A percentile compares a stretch with the other conserved stretches of the same genome.
These are phyloP conservation scores for Intellagama lesueurii DNA, from an alignment of 2,797 vertebrate species.

Conservation along the genomic window DNA sequence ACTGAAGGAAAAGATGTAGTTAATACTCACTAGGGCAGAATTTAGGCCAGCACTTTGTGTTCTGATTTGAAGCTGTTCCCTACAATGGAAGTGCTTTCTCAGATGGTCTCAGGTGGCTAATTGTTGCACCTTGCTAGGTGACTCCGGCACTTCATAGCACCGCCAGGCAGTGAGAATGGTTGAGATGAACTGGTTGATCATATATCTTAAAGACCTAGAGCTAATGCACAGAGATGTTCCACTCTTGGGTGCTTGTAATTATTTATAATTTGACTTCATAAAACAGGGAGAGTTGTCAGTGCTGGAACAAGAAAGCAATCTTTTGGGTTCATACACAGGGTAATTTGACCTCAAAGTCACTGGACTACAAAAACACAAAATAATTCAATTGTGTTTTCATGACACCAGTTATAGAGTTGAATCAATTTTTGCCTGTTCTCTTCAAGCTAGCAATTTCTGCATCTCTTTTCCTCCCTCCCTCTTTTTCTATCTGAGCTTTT, in stretches of 20 bases:
- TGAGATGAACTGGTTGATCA: not conserved
- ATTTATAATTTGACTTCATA: conserved; percentile 23
- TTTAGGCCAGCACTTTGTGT: not conserved
- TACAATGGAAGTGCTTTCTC: not conserved
- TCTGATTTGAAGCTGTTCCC: not conserved
- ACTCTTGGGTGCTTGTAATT: not conserved
- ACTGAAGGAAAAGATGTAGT: not conserved
- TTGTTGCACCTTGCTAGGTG: not conserved
- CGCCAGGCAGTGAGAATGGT: not conserved
- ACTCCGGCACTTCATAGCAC: not conserved
- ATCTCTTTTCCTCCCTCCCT: rapidly evolving
- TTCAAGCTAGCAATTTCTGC: rapidly evolving
- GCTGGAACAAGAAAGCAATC: not conserved
- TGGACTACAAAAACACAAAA: conserved; percentile 23
- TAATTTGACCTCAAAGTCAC: conserved; percentile 7
- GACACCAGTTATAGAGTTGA: not conserved
- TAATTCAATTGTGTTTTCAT: not conserved
- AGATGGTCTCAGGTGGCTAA: too few relatives aligned
- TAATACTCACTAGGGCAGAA: not conserved
- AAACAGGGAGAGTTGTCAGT: conserved; percentile 1
- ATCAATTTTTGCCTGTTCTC: not conserved
- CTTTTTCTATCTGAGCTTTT: not conserved
- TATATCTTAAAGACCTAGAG: not conserved
- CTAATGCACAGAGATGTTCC: not conserved
- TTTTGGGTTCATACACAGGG: not conserved